Evolutionary conservation across 92 coral and sea anemone species (phyloP), one percentile per base, ranked within the genome.

Genomic region (Zoanthus gigantus): DNA sequence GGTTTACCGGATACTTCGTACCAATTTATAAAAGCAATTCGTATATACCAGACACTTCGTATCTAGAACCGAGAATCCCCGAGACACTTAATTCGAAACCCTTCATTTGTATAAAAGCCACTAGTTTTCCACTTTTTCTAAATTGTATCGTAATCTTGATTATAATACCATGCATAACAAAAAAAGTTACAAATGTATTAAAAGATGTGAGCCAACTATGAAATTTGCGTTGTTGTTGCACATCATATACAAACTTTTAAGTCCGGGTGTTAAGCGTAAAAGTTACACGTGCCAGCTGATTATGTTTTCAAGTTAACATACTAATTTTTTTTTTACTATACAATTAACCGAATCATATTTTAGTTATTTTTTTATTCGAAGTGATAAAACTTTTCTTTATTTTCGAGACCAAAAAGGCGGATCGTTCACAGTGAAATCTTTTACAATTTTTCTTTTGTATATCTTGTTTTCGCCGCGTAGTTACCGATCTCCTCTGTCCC

Each of bases 1-100:
- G 30, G 29, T 17, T 65, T 65, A 65, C 71, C 71, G 71, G 71
- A 65, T 66, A 23, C 72, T 29, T 18, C 72, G 72, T 66, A 66
- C 72, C 72, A 66, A 66, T 66, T 29, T 18, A n/a, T n/a, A 66
- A 66, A 66, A 66, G 72, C 72, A 66, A n/a, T 66, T 66, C 32
- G 72, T 23, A 66, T 66, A 18, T 34, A 34, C 72, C 72, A 66
- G 10, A 66, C 69, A 63, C 69, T 66, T 66, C 72, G 72, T 18
- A 66, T 10, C 13, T 66, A 28, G 11, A 66, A 30, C 65, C 65
- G 65, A 58, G 23, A 58, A 34, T 34, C 42, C 42, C 42, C 42
- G 42, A 34, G 42, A 34, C 42, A 34, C 42, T 34, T 34, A 34
- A 34, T 34, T 34, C 42, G 42, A 34, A 34, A 34, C 65, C 17